Evolutionary conservation across 2,797 vertebrate genomes (phyloP).

Genomic region (Propithecus deckenii): DNA sequence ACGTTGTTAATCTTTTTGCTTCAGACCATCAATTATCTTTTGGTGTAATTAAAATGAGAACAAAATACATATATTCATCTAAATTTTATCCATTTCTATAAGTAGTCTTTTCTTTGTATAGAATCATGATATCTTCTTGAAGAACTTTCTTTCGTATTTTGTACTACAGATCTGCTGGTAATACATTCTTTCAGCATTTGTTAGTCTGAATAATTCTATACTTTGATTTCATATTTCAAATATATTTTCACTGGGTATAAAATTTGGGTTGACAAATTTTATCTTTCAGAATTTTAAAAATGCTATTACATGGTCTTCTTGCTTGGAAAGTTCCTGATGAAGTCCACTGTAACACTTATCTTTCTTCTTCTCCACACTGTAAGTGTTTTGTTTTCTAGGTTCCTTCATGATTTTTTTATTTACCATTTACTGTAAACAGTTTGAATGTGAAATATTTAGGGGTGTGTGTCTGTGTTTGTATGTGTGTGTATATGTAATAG

Average conservation of each 20-base stretch:
- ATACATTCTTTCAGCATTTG: background rate
- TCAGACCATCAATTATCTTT: background rate
- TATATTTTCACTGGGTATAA: background rate
- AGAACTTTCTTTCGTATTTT: background rate
- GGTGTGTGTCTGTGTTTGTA: background rate
- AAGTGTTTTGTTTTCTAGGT: background rate
- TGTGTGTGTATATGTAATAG: background rate
- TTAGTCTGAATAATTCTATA: background rate
- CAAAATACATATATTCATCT: too few species aligned
- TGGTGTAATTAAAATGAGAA: background rate
- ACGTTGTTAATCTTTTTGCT: background rate
- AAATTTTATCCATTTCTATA: background rate
- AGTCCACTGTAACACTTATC: background rate
- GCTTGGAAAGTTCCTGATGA: background rate
- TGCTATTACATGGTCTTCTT: background rate
- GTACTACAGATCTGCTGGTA: background rate
- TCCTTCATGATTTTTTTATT: background rate
- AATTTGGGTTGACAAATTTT: background rate
- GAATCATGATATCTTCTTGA: background rate
- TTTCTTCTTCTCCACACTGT: background rate
- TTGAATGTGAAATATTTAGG: background rate
- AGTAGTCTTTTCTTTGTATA: background rate
- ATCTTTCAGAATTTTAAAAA: background rate
- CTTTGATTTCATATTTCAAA: background rate
- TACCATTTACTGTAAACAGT: background rate